Base-by-base conservation (phyloP, 2,888 invertebrate genomes). In the Cosmia trapezina region DNA sequence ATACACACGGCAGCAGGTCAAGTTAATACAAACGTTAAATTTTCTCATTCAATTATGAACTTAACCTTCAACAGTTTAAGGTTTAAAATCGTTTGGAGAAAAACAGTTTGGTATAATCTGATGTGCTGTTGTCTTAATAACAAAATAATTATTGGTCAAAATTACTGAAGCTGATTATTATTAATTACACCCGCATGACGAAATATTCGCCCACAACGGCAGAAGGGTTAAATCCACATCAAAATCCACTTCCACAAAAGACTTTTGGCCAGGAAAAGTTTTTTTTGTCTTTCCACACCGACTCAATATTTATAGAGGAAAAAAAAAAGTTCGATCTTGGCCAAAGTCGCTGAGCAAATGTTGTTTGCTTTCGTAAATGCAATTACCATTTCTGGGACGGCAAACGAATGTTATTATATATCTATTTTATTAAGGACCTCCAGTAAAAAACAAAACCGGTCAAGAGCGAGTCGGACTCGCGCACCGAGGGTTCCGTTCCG, bases 281-380 rank as follows among this genome's bases (percentile, higher is more conserved):
- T 61, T 76, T 69, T 76, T 45, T 81, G n/a, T 63, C 53, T 81
- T 54, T 57, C 28, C 11, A 49, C 62, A 51, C n/a, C 56, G 12
- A 59, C 53, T 78, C 72, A 75, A 81, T 83, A 81, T 83, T 73
- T 78, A 63, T 69, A 66, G 60, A 74, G 70, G 57, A 56, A 69
- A 4, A 49, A n/a, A 74, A 53, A 66, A 65, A 56, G 19, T 70
- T 61, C 61, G 68, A 70, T 65, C 41, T 60, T 60, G 63, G 63
- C 41, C 49, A 47, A 81, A 73, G 47, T 70, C 69, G 14, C 56
- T 33, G 33, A 54, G 73, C 22, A 45, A 76, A 81, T 76, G 37
- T 64, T 81, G 51, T 76, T 81, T 76, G 64, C 62, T 70, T 81
- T 79, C 60, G 70, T 66, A 70, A 79, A 79, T 76, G 51, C 59